phyloP scores from a whole-genome alignment of 1,140 invertebrate genomes.

The Drosophila murphyi region DNA sequence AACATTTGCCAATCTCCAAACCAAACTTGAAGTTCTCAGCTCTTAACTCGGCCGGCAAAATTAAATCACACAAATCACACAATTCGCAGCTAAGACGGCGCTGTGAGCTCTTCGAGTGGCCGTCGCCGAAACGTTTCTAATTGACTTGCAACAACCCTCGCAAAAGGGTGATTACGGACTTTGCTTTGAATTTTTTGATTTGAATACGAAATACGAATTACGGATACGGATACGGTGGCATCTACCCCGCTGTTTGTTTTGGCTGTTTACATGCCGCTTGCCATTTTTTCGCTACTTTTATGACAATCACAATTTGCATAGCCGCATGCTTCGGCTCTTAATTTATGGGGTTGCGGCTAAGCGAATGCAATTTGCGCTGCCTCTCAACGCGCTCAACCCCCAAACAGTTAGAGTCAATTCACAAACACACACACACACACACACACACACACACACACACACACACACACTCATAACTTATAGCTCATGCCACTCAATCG shows the following conservation, averaged over 20 bases:
- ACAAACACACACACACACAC: too few relatives aligned
- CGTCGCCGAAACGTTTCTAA: slow-evolving; percentile 46
- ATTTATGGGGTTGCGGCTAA: slow-evolving; percentile 81
- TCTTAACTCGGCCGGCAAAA: neutral
- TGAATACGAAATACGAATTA: neutral
- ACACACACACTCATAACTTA: too few relatives aligned
- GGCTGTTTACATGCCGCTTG: slow-evolving; percentile 72
- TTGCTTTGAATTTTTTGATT: neutral
- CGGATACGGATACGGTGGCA: neutral
- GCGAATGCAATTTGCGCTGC: slow-evolving; percentile 76
- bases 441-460: too few relatives aligned
- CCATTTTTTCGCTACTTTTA: slow-evolving; percentile 70
- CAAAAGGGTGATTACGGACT: neutral
- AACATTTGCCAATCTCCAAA: slow-evolving; percentile 61
- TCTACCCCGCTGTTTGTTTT: slow-evolving; percentile 67
- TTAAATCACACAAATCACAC: neutral
- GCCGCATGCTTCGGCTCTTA: slow-evolving; percentile 44
- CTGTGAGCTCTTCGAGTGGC: slow-evolving; percentile 21
- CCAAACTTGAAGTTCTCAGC: slow-evolving; percentile 16
- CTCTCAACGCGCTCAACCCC: slow-evolving; percentile 43
- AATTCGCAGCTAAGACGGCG: slow-evolving; percentile 12
- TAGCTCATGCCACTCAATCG: neutral
- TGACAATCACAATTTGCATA: slow-evolving; percentile 63
- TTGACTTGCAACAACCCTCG: slow-evolving; percentile 51
- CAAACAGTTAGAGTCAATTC: slow-evolving; percentile 1